Percentiles rank a stretch among this genome's conserved stretches.
Conservation (phyloP, 2,888 invertebrate species). For the Cantharis lateralis region DNA sequence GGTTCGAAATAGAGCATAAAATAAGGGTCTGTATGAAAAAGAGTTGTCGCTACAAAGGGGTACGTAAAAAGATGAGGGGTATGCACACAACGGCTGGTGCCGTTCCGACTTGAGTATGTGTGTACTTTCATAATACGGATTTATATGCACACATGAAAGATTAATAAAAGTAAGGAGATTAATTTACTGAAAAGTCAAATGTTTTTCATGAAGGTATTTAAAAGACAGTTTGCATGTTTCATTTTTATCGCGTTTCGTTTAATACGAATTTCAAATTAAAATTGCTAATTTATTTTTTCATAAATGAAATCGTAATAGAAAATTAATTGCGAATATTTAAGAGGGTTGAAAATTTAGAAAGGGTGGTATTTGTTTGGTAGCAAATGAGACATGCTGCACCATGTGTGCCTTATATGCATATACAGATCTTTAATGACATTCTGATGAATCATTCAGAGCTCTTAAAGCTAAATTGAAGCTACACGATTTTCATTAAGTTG, state of each 20-base stretch:
- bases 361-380: conserved; percentile 18
- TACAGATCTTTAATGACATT: conserved; percentile 32
- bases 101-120: conserved; percentile 1
- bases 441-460: conserved; percentile 30
- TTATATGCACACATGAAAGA: background rate
- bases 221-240: background rate
- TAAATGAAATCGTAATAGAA: conserved; percentile 27
- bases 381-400: conserved; percentile 24
- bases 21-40: conserved; percentile 21
- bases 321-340: conserved; percentile 38
- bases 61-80: conserved; percentile 20
- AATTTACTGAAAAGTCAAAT: background rate
- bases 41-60: conserved; percentile 28
- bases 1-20: conserved; percentile 21
- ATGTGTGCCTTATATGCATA: conserved; percentile 30
- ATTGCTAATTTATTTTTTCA: conserved; percentile 17
- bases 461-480: conserved; percentile 26
- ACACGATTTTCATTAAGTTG: conserved; percentile 19
- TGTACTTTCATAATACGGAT: background rate
- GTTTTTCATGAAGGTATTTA: background rate
- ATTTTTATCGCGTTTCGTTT: background rate
- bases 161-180: background rate
- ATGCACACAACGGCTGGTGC: conserved; percentile 18
- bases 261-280: background rate
- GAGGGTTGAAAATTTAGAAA: conserved; percentile 7